Conservation (phyloP, 2,888 invertebrate species). For the Drosophila borborema region DNA sequence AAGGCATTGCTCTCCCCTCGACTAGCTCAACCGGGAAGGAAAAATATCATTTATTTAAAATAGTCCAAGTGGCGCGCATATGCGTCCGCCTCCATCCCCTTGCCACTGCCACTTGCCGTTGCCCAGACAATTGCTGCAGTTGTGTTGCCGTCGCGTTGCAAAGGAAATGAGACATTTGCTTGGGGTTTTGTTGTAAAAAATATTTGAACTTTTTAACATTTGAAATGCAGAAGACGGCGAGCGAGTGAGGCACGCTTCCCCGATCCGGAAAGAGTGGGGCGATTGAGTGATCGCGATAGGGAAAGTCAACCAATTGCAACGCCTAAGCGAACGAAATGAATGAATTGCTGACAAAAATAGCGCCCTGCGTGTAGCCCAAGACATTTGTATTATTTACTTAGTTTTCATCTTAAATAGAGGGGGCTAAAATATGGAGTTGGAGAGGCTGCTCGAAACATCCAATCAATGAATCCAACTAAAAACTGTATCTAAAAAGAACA, state of each 20-base stretch:
- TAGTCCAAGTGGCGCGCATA: constrained; percentile 59
- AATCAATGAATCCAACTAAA: constrained; percentile 16
- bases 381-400: constrained; percentile 54
- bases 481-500: neutral
- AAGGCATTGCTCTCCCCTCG: constrained; percentile 21
- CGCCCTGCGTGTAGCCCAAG: constrained; percentile 45
- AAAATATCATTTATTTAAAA: constrained; percentile 68
- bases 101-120: constrained; percentile 36
- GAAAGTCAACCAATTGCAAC: constrained; percentile 57
- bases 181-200: constrained; percentile 58
- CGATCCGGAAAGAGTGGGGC: constrained; percentile 20
- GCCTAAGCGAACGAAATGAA: constrained; percentile 57
- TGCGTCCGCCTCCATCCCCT: constrained; percentile 34
- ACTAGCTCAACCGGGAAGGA: constrained; percentile 33
- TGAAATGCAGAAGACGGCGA: constrained; percentile 66
- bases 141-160: constrained; percentile 40
- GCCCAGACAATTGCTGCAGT: constrained; percentile 69
- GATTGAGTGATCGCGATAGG: constrained; percentile 29
- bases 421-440: neutral
- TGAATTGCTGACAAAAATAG: constrained; percentile 79
- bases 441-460: constrained; percentile 3
- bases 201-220: constrained; percentile 80
- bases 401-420: neutral
- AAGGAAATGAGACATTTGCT: constrained; percentile 78
- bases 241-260: constrained; percentile 65